A percentile compares a stretch with the other conserved stretches of the same genome.
Evolutionary conservation across 2,888 invertebrate genomes (phyloP).

Genomic region (Leptopterna dolabrata): DNA sequence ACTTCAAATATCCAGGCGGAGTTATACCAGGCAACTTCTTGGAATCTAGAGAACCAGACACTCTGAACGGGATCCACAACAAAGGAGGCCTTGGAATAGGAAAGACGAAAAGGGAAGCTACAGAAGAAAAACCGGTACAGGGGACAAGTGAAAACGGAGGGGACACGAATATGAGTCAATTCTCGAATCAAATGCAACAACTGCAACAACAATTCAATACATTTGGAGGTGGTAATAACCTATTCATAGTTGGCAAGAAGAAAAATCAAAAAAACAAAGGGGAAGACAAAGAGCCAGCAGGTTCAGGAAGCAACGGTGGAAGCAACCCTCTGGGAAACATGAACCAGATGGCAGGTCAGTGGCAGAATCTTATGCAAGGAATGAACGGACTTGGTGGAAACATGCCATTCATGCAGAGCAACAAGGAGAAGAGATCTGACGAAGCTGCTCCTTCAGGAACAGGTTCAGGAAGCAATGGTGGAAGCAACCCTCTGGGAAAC

Average conservation of each 20-base stretch:
- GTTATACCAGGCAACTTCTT: conserved; percentile 18
- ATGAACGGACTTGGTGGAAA: conserved; percentile 7
- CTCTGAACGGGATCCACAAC: conserved; percentile 36
- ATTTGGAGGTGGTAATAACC: neutral
- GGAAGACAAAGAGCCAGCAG: neutral
- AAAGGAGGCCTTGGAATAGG: conserved; percentile 40
- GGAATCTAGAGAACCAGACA: conserved; percentile 35
- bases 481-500: neutral
- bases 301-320: neutral
- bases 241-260: neutral
- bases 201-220: conserved; percentile 9
- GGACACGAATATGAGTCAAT: neutral
- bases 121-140: conserved; percentile 7
- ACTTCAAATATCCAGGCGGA: conserved; percentile 44
- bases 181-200: neutral
- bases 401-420: conserved; percentile 6
- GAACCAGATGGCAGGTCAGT: neutral
- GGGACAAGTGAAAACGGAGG: neutral
- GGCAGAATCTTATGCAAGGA: conserved; percentile 3
- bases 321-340: neutral
- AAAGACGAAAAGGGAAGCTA: conserved; percentile 14
- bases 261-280: neutral
- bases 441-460: neutral
- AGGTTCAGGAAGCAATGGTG: neutral
- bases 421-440: neutral